Base-by-base conservation (phyloP, 1,140 invertebrate species). In the Brachionus calyciflorus region DNA sequence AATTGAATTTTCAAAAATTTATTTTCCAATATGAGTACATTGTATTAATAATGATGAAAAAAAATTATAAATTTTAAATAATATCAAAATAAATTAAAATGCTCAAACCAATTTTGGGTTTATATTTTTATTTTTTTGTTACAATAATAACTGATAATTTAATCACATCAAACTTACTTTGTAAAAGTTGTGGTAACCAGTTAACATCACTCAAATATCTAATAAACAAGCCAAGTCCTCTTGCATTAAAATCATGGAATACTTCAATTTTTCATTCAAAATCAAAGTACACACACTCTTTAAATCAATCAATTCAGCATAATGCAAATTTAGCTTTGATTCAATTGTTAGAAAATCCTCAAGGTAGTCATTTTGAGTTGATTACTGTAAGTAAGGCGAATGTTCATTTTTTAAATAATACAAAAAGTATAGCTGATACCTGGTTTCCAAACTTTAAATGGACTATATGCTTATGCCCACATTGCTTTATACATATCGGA, bases 221-320 rank as follows among this genome's bases (percentile, higher is more conserved):
- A 40, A 63, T 19, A 7, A n/a, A 21, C 37, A 63, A 19, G 17
- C 37, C 37, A 41, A 63, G 57, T 24, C 57, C 57, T 19, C 14
- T 40, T 63, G 30, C 57, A 19, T 40, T 63, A 63, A 63, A 41
- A 33, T 19, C 57, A 19, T 63, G 57, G 57, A 63, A 63, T 63
- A 40, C 14, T 2, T 40, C 57, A 19, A 14, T 40, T 6, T 63
- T 63, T 21, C 57, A 63, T 21, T 37, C 30, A 40, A n/a, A 21
- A 41, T 63, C 19, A 40, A n/a, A 40, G 9, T 19, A 63, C 14
- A 19, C n/a, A 40, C 3, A 40, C n/a, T 17, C 30, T 1, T 40
- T 0, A 40, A 40, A 41, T 63, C 37, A 33, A 19, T 40, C n/a
- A 5, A 9, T 40, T 21, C 9, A 40, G n/a, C 57, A n/a, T 19